Evolutionary conservation across 1,140 invertebrate species (phyloP).

Genomic region (Nephila pilipes): DNA sequence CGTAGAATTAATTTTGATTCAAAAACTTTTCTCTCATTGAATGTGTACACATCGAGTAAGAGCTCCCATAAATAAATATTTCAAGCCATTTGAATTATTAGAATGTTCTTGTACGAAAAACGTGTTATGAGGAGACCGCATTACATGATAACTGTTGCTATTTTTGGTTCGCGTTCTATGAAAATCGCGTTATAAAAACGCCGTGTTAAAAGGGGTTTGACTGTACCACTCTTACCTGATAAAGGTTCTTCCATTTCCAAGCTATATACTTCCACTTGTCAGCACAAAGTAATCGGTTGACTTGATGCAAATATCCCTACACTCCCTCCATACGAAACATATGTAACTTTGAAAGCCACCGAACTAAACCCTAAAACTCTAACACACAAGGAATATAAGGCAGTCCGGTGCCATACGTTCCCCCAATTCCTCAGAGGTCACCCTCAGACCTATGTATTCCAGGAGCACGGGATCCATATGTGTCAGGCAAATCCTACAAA

Average conservation of each 20-base stretch:
- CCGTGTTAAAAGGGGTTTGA: too few species aligned
- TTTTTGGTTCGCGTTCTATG: too few species aligned
- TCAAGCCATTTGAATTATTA: too few species aligned
- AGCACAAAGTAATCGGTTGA: not conserved
- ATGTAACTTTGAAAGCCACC: not conserved
- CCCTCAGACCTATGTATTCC: not conserved
- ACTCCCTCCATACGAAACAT: not conserved
- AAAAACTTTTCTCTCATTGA: too few species aligned
- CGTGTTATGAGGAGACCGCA: too few species aligned
- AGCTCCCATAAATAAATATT: too few species aligned
- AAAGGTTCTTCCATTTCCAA: not conserved
- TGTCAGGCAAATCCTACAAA: conserved; percentile 21
- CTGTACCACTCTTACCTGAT: not conserved
- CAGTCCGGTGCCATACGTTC: not conserved
- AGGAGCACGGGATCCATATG: not conserved
- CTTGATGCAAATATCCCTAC: not conserved
- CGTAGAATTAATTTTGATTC: too few species aligned
- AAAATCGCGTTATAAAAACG: too few species aligned
- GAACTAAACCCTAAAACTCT: not conserved
- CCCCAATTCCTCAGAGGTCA: not conserved
- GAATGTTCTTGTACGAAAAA: too few species aligned
- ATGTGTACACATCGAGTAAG: too few species aligned
- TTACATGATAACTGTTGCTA: too few species aligned
- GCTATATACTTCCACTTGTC: not conserved
- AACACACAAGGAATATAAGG: not conserved